Conservation (phyloP, 1,140 invertebrate species). For the Platyscapa corneri region DNA sequence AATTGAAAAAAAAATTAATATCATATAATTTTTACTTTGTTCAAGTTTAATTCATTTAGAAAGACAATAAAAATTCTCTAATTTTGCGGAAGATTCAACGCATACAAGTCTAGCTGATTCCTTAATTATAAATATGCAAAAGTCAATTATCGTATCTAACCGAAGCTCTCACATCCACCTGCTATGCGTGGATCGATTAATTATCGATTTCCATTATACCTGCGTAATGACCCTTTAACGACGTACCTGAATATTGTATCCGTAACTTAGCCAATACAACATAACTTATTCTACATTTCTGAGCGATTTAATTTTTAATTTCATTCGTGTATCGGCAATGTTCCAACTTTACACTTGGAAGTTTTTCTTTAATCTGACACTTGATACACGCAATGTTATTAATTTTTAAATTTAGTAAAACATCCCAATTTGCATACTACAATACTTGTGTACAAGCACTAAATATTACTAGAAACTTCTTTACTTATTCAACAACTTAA, state of each 20-base stretch:
- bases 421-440: too few species aligned
- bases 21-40: neutral
- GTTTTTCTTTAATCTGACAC: neutral
- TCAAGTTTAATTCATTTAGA: conserved; percentile 11
- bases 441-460: too few species aligned
- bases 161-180: conserved; percentile 47
- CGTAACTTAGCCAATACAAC: neutral
- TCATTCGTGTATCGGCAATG: neutral
- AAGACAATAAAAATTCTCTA: neutral
- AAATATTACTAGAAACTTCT: too few species aligned
- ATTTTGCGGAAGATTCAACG: neutral
- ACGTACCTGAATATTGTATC: conserved; percentile 41
- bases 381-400: too few species aligned
- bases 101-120: conserved; percentile 51
- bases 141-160: conserved; percentile 59
- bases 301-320: neutral
- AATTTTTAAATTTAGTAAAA: too few species aligned
- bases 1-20: neutral
- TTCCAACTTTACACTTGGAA: neutral
- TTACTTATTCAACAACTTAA: too few species aligned
- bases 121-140: conserved; percentile 65
- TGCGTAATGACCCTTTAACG: conserved; percentile 62
- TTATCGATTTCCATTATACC: conserved; percentile 65
- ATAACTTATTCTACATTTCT: neutral
- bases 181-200: conserved; percentile 59